Evolutionary conservation across 1,140 invertebrate genomes (phyloP).

Genomic region (Heliconius congener): DNA sequence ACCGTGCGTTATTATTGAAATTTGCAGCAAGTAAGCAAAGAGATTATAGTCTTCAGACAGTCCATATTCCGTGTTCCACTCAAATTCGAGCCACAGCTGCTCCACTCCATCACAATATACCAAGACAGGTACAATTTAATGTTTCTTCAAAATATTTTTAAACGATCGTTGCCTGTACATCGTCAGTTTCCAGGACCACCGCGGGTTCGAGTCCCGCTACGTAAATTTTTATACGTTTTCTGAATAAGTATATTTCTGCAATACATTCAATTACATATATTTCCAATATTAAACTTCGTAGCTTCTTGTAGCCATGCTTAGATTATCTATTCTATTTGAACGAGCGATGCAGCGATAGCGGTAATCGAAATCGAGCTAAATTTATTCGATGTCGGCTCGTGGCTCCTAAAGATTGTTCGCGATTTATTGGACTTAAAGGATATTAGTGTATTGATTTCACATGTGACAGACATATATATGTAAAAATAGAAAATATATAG

Average conservation of each 20-base stretch:
- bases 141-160: background rate
- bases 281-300: constrained; percentile 1
- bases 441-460: constrained; percentile 17
- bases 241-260: background rate
- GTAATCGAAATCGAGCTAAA: constrained; percentile 55
- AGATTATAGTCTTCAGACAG: too few species aligned
- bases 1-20: too few species aligned
- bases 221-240: too few species aligned
- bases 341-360: constrained; percentile 50
- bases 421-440: constrained; percentile 45
- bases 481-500: background rate
- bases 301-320: constrained; percentile 18
- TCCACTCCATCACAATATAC: too few species aligned
- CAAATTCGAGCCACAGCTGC: too few species aligned
- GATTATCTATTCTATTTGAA: constrained; percentile 40
- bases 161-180: too few species aligned
- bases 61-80: too few species aligned
- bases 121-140: background rate
- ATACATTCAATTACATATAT: background rate
- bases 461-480: background rate
- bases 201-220: too few species aligned
- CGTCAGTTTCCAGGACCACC: too few species aligned
- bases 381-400: constrained; percentile 51
- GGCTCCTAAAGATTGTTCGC: constrained; percentile 49
- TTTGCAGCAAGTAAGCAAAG: too few species aligned